phyloP scores from a whole-genome alignment of 2,797 vertebrate species.

The Sandelia bainsii region DNA sequence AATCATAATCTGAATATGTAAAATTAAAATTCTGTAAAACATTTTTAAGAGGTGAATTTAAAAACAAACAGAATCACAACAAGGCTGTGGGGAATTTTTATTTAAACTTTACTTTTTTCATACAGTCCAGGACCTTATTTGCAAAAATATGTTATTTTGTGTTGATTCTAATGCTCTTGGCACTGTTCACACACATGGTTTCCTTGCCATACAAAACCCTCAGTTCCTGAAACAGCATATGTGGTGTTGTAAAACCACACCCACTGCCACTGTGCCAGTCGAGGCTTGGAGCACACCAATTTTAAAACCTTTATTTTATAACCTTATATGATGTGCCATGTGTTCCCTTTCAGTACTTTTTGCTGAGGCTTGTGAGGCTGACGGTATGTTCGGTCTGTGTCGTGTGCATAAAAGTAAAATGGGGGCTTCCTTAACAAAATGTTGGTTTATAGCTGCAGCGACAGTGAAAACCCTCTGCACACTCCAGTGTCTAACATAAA shows the following conservation, averaged over 20 bases:
- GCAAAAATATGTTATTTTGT: no score
- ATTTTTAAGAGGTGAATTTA: no score
- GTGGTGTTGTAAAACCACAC: background rate
- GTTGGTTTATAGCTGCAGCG: background rate
- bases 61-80: no score
- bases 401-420: background rate
- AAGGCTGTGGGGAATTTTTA: no score
- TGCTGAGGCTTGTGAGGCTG: background rate
- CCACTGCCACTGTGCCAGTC: background rate
- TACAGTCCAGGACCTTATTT: no score
- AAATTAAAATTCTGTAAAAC: no score
- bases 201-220: background rate
- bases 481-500: constrained; percentile 65
- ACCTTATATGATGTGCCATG: fast-evolving
- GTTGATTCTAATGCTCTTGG: background rate
- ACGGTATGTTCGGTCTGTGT: background rate
- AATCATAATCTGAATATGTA: no score
- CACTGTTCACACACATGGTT: background rate
- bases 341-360: background rate
- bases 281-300: background rate
- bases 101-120: no score
- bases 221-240: background rate
- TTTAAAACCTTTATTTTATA: background rate
- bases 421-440: background rate
- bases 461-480: background rate